A percentile compares a stretch with the other conserved stretches of the same genome.
phyloP scores from a whole-genome alignment of 2,888 invertebrate genomes.

The Xestia c-nigrum region DNA sequence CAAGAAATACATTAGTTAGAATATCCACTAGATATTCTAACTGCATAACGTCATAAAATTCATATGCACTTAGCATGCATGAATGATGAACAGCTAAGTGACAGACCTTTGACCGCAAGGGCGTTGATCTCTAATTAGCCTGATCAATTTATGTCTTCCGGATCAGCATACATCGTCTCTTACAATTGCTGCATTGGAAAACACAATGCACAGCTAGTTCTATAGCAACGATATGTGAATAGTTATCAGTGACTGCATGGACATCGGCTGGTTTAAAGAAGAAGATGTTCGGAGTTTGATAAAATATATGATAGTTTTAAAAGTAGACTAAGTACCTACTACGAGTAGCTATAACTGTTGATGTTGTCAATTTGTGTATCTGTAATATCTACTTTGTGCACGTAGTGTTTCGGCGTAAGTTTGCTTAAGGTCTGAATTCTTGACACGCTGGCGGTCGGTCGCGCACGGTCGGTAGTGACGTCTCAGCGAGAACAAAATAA shows the following conservation, averaged over 20 bases:
- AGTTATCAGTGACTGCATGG: background rate
- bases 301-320: background rate
- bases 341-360: background rate
- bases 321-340: background rate
- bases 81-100: background rate
- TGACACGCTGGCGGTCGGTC: no score
- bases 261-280: background rate
- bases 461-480: no score
- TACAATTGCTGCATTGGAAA: slow-evolving; percentile 23
- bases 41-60: background rate
- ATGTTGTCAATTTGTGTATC: background rate
- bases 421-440: no score
- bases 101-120: slow-evolving; percentile 46
- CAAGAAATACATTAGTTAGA: no score
- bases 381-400: background rate
- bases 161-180: slow-evolving; percentile 31
- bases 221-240: background rate
- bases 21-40: background rate
- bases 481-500: no score
- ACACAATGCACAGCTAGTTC: background rate
- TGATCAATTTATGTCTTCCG: slow-evolving; percentile 56
- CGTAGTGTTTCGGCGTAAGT: background rate
- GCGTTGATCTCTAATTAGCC: slow-evolving; percentile 60
- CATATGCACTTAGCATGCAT: background rate
- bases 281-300: background rate